These are phyloP conservation scores for Oncorhynchus gorbuscha DNA, from an alignment of 2,113 vertebrate species.

Conservation along the genomic window DNA sequence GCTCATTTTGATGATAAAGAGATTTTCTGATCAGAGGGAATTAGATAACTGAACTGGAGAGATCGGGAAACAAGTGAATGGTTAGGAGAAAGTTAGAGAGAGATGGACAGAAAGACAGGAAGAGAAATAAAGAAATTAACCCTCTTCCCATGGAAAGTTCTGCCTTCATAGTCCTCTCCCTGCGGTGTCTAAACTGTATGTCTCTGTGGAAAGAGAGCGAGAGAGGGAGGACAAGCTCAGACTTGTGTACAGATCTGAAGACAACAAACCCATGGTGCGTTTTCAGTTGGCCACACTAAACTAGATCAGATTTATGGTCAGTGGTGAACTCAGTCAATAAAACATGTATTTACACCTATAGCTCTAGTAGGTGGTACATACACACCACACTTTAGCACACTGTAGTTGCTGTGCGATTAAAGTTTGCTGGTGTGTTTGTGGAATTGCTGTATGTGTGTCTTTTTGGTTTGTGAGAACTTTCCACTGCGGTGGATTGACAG, in stretches of 20 bases:
- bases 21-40: not conserved
- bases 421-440: no score
- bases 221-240: not conserved
- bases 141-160: slow-evolving; percentile 86
- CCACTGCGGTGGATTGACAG: slow-evolving; percentile 53
- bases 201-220: slow-evolving; percentile 64
- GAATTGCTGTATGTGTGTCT: not conserved
- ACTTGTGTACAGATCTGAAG: not conserved
- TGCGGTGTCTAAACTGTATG: slow-evolving; percentile 85
- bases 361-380: no score
- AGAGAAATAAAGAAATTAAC: slow-evolving; percentile 67
- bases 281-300: no score
- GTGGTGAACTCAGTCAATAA: not conserved
- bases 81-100: no score
- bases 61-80: no score
- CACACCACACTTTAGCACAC: no score
- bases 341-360: no score
- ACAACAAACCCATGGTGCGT: slow-evolving; percentile 9
- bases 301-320: no score
- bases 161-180: slow-evolving; percentile 94
- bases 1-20: not conserved
- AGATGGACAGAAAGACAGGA: not conserved
- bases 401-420: no score
- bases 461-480: slow-evolving; percentile 52
- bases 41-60: not conserved